Conservation (phyloP, 2,113 vertebrate species). For the Hypocryptadius cinnamomeus region DNA sequence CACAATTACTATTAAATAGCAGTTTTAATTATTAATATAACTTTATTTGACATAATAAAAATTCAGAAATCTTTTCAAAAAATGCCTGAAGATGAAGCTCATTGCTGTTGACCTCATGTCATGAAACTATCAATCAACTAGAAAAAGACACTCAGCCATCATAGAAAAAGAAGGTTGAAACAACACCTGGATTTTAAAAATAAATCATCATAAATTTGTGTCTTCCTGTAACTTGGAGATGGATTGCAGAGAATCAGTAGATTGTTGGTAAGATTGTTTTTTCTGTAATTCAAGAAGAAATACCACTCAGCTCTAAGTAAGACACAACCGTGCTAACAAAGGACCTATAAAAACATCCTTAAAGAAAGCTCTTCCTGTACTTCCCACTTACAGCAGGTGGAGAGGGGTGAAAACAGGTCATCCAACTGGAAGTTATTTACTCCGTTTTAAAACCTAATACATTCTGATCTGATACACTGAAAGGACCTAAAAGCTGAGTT, state of each 20-base stretch:
- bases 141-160: slow-evolving; percentile 7
- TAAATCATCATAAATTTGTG: slow-evolving; percentile 31
- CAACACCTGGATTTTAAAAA: slow-evolving; percentile 40
- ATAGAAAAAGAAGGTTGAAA: slow-evolving; percentile 11
- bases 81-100: slow-evolving; percentile 25
- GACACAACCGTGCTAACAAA: not conserved
- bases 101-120: slow-evolving; percentile 34
- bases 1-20: slow-evolving; percentile 4
- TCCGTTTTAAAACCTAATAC: slow-evolving; percentile 17
- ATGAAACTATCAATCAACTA: slow-evolving; percentile 51
- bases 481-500: slow-evolving; percentile 25
- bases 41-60: not conserved
- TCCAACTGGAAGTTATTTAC: not conserved
- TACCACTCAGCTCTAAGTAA: slow-evolving; percentile 31
- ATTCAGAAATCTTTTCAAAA: slow-evolving; percentile 1
- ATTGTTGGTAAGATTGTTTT: not conserved
- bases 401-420: not conserved
- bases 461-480: not conserved
- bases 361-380: slow-evolving; percentile 22
- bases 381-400: not conserved
- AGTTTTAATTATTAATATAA: not conserved
- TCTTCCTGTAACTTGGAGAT: slow-evolving; percentile 43
- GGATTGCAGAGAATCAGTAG: slow-evolving; percentile 28
- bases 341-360: slow-evolving; percentile 25
- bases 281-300: slow-evolving; percentile 54